Base-by-base conservation (phyloP, 2,797 vertebrate genomes). In the Typhlichthys eigenmanni region DNA sequence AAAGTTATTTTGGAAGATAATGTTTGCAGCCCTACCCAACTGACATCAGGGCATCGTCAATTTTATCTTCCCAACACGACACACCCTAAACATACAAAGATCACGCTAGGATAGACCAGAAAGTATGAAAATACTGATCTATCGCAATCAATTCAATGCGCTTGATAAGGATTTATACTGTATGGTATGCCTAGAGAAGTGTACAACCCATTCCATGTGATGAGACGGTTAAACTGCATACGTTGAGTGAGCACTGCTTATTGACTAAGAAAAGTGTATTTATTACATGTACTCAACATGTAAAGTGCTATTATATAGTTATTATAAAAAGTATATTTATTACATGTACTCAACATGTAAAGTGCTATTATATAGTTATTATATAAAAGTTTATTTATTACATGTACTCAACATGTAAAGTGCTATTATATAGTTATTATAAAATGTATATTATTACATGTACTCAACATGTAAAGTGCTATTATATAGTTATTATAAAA, bases 81-180 rank as follows among this genome's bases (percentile, higher is more conserved):
- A 67, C 69, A 60, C 43, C 56, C 0, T 55, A 43, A 45, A 74
- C 12, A 9, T 24, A 3, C 55, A 55, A 24, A 5, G 6, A 43
- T 54, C 60, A 65, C 60, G 13, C 13, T 55, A 58, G 45, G 49
- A 14, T 7, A 50, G 45, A 48, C 47, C 47, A 3, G 24, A 3
- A 3, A 24, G 24, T 24, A 3, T 24, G 3, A 24, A 24, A 24
- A 24, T 24, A 3, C 3, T 24, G 24, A 3, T 24, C 24, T 24
- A 24, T 24, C 24, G 24, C 3, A 24, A 24, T 24, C 24, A 24
- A 38, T 53, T 53, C 17, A 11, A 16, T 53, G 51, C 17, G 11
- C 1, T 53, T 53, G 58, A 66, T 29, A 57, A 48, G 34, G 7
- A 3, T 38, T 38, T 38, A 38, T 8, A 24, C 24, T 24, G 24